Evolutionary conservation across 1,140 invertebrate genomes (phyloP).

Genomic region (Dendrolimus kikuchii): DNA sequence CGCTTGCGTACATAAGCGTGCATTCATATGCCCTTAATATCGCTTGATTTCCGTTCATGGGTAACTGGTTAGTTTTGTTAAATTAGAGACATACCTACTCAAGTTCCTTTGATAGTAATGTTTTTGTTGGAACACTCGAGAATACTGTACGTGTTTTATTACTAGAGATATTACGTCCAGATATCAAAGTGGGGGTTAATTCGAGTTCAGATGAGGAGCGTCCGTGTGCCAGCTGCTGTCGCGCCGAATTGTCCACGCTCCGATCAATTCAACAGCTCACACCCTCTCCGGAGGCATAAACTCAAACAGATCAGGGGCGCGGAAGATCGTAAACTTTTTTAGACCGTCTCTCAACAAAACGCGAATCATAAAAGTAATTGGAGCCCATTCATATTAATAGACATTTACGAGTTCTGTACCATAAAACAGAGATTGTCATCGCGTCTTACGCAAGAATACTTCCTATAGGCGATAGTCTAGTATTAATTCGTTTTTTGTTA

Average conservation of each 20-base stretch:
- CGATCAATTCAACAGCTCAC: slow-evolving; percentile 24
- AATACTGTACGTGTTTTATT: not conserved
- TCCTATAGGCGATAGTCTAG: slow-evolving; percentile 41
- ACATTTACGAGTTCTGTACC: slow-evolving; percentile 63
- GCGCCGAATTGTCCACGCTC: slow-evolving; percentile 36
- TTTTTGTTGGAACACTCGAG: not conserved
- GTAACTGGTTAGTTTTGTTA: not conserved
- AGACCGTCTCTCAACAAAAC: slow-evolving; percentile 60
- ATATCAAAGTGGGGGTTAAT: slow-evolving; percentile 6
- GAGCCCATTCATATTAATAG: slow-evolving; percentile 71
- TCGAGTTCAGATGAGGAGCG: slow-evolving; percentile 18
- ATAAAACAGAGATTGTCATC: slow-evolving; percentile 71
- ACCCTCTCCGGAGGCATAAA: slow-evolving; percentile 39
- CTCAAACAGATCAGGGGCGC: slow-evolving; percentile 49
- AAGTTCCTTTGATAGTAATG: slow-evolving; percentile 4
- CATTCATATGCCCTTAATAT: slow-evolving; percentile 19
- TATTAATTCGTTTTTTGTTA: slow-evolving; percentile 49
- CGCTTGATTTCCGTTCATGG: slow-evolving; percentile 14
- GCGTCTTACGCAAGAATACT: slow-evolving; percentile 43
- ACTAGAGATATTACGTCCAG: not conserved
- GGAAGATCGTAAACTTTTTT: slow-evolving; percentile 63
- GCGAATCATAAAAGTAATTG: slow-evolving; percentile 71
- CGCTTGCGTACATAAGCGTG: slow-evolving; percentile 13
- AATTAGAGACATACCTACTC: not conserved
- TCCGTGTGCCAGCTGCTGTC: slow-evolving; percentile 43